Conservation (phyloP, 1,140 invertebrate genomes). For the Papilio glaucus region DNA sequence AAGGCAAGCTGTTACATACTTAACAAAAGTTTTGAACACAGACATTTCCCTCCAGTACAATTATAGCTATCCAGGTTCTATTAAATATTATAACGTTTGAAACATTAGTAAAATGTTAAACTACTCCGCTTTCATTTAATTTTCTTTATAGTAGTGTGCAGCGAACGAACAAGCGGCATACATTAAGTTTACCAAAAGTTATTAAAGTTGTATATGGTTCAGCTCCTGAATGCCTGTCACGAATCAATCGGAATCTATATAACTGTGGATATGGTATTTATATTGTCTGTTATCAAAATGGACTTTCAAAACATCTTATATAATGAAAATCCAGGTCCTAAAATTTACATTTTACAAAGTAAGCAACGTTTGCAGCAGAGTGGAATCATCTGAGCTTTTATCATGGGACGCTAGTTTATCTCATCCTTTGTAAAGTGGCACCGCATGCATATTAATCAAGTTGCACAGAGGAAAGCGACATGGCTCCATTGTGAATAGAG, state of each 20-base stretch:
- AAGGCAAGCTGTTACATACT: not conserved
- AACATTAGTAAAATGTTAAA: too few species aligned
- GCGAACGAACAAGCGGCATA: too few species aligned
- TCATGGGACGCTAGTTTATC: slow-evolving; percentile 1
- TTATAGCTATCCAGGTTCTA: not conserved
- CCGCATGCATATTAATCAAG: slow-evolving; percentile 14
- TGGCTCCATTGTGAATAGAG: not conserved
- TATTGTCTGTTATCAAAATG: too few species aligned
- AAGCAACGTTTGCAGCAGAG: not conserved
- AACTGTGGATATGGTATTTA: too few species aligned
- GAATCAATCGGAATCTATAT: too few species aligned
- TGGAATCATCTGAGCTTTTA: not conserved
- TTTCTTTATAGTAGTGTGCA: too few species aligned
- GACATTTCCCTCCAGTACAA: not conserved
- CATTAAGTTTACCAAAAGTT: too few species aligned
- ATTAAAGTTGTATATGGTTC: too few species aligned
- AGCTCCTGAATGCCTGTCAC: too few species aligned
- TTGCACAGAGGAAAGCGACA: not conserved
- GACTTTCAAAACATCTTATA: too few species aligned
- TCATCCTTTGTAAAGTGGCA: not conserved
- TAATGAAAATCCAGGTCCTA: not conserved
- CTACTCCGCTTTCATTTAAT: too few species aligned
- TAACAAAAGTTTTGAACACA: not conserved
- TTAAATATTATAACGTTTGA: not conserved
- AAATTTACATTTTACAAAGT: slow-evolving; percentile 2